Conservation (phyloP, 2,797 vertebrate species). For the Myotis myotis region DNA sequence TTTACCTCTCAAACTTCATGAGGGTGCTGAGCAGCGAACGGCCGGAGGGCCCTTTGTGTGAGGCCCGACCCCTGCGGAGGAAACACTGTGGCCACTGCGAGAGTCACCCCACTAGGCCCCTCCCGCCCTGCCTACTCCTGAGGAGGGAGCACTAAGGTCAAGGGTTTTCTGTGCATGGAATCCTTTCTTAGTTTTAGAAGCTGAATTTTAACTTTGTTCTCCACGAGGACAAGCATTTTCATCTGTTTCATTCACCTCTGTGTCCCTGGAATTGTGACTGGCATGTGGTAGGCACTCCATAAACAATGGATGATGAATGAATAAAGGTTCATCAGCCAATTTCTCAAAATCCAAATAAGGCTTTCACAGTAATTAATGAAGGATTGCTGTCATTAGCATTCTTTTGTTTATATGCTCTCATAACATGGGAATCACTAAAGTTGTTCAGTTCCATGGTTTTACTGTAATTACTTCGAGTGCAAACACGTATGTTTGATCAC, state of each 20-base stretch:
- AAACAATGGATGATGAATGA: background rate
- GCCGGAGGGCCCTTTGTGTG: background rate
- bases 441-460: background rate
- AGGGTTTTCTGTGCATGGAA: background rate
- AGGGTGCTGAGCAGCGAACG: background rate
- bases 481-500: background rate
- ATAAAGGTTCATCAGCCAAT: background rate
- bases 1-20: background rate
- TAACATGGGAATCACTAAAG: background rate
- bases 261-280: background rate
- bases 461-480: background rate
- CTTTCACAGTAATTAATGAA: background rate
- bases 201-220: background rate
- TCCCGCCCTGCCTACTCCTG: no score
- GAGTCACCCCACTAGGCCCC: no score
- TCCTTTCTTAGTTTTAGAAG: background rate
- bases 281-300: background rate
- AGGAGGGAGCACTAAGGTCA: background rate
- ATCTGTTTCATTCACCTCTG: background rate
- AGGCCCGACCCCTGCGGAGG: background rate
- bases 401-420: background rate
- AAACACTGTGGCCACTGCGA: no score
- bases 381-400: background rate
- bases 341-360: slow-evolving; percentile 7
- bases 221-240: background rate